Evolutionary conservation across 2,113 vertebrate species (phyloP).

Genomic region (Balaeniceps rex): DNA sequence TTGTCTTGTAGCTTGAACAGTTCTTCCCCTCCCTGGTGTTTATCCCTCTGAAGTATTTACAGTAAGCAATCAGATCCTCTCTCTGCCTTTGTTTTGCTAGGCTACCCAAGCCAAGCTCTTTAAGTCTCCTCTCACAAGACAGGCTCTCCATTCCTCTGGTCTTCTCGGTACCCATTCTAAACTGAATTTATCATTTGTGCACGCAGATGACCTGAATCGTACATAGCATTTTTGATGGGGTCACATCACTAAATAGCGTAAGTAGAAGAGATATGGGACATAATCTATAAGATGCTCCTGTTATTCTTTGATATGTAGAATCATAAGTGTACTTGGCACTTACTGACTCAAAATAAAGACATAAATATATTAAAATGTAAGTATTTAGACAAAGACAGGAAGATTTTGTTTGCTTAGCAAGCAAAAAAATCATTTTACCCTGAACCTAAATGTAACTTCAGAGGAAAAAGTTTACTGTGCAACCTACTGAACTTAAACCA

Average conservation of each 20-base stretch:
- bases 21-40: neutral
- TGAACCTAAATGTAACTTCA: neutral
- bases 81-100: slow-evolving; percentile 23
- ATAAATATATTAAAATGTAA: neutral
- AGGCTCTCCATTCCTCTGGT: slow-evolving; percentile 23
- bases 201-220: neutral
- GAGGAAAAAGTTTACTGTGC: neutral
- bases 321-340: neutral
- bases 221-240: neutral
- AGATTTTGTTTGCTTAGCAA: neutral
- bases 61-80: slow-evolving; percentile 8
- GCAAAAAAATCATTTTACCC: neutral
- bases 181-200: neutral
- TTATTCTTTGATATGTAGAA: neutral
- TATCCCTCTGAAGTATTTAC: slow-evolving; percentile 17
- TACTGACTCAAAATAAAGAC: neutral
- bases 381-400: neutral
- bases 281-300: neutral
- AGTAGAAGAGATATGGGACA: neutral
- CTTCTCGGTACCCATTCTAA: neutral
- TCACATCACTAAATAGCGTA: neutral
- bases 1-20: neutral
- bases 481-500: neutral
- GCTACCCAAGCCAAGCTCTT: slow-evolving; percentile 38
- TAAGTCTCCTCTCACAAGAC: slow-evolving; percentile 21